phyloP scores from a whole-genome alignment of 2,888 invertebrate genomes.

The Temnothorax unifasciatus region DNA sequence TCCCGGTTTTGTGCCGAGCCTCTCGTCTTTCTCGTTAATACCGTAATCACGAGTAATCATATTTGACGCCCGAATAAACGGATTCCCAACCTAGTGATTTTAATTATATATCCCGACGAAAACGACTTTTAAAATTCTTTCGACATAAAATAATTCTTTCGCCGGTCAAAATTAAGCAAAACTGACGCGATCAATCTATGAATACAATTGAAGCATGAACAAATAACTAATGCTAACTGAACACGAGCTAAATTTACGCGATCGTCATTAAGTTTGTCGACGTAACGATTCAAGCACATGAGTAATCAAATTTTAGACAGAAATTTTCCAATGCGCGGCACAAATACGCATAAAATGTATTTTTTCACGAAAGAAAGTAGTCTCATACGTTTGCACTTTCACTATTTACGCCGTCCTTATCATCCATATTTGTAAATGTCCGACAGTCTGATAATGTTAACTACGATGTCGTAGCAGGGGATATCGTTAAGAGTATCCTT shows the following conservation, averaged over 20 bases:
- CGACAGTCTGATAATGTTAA: slow-evolving; percentile 11
- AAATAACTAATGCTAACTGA: background rate
- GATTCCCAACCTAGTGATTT: background rate
- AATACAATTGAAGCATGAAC: background rate
- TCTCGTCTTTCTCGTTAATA: slow-evolving; percentile 43
- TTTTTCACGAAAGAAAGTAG: slow-evolving; percentile 37
- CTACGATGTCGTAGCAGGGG: background rate
- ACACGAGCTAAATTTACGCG: background rate
- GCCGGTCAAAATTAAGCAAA: background rate
- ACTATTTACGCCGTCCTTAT: slow-evolving; percentile 33
- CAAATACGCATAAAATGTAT: background rate
- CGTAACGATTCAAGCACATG: background rate
- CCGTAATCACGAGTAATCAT: slow-evolving; percentile 23
- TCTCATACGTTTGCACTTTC: slow-evolving; percentile 28
- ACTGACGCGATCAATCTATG: background rate
- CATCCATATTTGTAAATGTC: background rate
- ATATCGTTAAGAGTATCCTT: background rate
- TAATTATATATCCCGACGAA: background rate
- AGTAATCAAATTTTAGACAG: slow-evolving; percentile 17
- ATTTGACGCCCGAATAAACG: slow-evolving; percentile 19
- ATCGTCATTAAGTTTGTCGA: slow-evolving; percentile 18
- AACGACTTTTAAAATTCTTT: background rate
- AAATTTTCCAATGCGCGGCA: slow-evolving; percentile 3
- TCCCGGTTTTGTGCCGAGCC: background rate
- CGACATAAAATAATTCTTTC: background rate